A percentile compares a stretch with the other conserved stretches of the same genome.
Evolutionary conservation across 2,888 invertebrate species (phyloP).

Genomic region (Ormyrus thymus): DNA sequence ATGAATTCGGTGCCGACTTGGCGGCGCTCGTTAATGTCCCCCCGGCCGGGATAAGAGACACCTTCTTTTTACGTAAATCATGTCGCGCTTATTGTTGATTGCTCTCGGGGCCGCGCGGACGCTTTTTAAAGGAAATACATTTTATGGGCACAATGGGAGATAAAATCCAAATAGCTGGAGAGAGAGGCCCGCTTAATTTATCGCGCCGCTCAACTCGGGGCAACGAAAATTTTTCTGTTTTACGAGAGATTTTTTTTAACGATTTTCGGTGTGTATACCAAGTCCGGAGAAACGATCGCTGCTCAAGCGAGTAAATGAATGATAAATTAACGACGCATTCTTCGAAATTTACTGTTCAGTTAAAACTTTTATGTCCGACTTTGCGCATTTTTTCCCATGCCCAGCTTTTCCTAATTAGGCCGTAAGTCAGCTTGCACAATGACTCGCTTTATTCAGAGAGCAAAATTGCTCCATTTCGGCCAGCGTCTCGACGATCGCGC

Average conservation of each 20-base stretch:
- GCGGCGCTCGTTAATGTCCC: constrained; percentile 46
- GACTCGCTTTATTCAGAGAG: no score
- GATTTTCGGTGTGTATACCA: constrained; percentile 9
- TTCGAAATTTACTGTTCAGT: background rate
- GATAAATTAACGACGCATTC: background rate
- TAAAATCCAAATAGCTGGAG: constrained; percentile 50
- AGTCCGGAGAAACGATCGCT: background rate
- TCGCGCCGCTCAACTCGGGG: constrained; percentile 16
- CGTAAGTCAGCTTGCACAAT: background rate
- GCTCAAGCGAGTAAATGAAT: background rate
- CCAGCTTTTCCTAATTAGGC: background rate
- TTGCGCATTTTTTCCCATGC: background rate
- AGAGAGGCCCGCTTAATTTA: constrained; percentile 42
- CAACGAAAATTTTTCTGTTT: constrained; percentile 20
- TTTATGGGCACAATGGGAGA: constrained; percentile 54
- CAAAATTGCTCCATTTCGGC: no score
- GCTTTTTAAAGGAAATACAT: constrained; percentile 38
- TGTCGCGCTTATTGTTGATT: constrained; percentile 53
- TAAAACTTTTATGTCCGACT: background rate
- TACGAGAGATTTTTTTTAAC: constrained; percentile 31
- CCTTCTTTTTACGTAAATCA: constrained; percentile 49
- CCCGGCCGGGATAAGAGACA: constrained; percentile 33
- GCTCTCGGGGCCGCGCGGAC: background rate
- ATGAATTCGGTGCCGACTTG: constrained; percentile 49
- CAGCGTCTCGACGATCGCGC: no score